These are phyloP conservation scores for Tetrao urogallus DNA, from an alignment of 2,113 vertebrate genomes.

Conservation along the genomic window DNA sequence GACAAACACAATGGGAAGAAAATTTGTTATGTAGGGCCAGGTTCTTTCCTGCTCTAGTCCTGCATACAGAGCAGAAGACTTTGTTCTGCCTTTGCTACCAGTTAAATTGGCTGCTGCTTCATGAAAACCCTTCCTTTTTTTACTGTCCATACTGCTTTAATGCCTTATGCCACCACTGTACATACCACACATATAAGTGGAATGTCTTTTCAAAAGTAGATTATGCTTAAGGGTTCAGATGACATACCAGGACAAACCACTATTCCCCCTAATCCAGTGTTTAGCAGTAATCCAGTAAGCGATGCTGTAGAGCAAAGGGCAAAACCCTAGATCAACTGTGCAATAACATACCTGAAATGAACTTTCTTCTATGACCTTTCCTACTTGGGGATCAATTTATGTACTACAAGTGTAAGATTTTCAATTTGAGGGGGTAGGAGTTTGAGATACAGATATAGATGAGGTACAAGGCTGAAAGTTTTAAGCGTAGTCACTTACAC, in stretches of 20 bases:
- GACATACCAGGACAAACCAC: neutral
- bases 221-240: neutral
- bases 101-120: neutral
- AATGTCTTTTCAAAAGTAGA: constrained; percentile 3
- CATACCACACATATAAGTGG: neutral
- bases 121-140: neutral
- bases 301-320: neutral
- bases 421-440: neutral
- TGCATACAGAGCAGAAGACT: neutral
- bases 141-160: neutral
- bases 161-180: neutral
- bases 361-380: neutral
- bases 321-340: neutral
- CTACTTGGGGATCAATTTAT: neutral
- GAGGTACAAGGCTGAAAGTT: neutral
- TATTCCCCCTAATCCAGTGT: neutral
- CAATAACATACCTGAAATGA: neutral
- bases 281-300: constrained; percentile 13
- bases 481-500: neutral
- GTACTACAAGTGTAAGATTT: neutral
- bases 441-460: neutral
- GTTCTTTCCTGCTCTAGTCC: constrained; percentile 1
- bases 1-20: constrained; percentile 64
- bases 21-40: constrained; percentile 11
- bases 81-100: neutral